These are phyloP conservation scores for Squalus acanthias DNA, from an alignment of 2,797 vertebrate species.

Conservation along the genomic window DNA sequence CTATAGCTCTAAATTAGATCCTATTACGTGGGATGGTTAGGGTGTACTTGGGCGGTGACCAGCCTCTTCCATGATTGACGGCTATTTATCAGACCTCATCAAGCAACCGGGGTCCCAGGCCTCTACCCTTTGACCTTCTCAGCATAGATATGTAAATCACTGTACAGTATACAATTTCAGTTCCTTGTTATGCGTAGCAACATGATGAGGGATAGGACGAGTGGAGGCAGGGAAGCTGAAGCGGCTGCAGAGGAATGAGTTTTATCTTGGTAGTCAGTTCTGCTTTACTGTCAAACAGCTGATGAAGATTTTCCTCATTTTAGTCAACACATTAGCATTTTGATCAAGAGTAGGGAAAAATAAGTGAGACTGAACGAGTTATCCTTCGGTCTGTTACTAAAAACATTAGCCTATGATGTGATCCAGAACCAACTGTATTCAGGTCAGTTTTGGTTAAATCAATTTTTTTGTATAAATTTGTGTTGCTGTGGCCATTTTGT, in stretches of 20 bases:
- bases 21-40: not conserved
- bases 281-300: not conserved
- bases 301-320: not conserved
- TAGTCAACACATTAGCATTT: not conserved
- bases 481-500: not conserved
- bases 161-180: not conserved
- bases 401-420: not conserved
- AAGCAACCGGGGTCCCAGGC: too few species aligned
- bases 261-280: not conserved
- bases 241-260: not conserved
- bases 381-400: not conserved
- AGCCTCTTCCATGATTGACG: not conserved
- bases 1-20: not conserved
- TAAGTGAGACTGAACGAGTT: not conserved
- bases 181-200: not conserved
- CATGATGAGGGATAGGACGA: not conserved
- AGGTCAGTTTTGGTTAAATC: conserved; percentile 5
- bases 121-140: not conserved
- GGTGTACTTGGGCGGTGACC: not conserved
- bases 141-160: not conserved
- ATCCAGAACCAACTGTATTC: not conserved
- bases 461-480: not conserved
- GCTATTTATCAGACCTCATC: not conserved
- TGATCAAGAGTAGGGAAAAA: not conserved
- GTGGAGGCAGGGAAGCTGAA: not conserved